Conservation (phyloP, 2,888 invertebrate genomes). For the Napeogenes sylphis region DNA sequence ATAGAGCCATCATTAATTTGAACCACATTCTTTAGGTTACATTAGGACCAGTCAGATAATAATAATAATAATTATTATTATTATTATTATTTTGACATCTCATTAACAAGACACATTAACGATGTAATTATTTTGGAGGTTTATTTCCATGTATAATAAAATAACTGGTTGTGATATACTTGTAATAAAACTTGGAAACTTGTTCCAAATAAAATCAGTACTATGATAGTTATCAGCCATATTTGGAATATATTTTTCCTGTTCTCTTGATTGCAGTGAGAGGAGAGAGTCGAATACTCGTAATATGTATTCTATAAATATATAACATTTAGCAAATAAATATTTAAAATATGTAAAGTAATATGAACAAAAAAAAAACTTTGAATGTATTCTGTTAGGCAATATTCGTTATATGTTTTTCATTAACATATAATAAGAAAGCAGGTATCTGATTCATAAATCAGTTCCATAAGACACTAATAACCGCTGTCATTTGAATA, state of each 20-base stretch:
- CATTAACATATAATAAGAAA: constrained; percentile 2
- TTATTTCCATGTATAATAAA: constrained; percentile 29
- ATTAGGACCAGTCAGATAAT: neutral
- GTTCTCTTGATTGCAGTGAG: no score
- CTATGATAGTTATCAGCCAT: neutral
- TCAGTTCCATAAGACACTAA: constrained; percentile 31
- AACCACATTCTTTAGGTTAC: neutral
- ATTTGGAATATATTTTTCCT: no score
- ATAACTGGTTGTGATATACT: constrained; percentile 33
- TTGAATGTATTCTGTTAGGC: no score
- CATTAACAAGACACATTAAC: constrained; percentile 28
- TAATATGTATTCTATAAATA: no score
- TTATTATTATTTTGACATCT: constrained; percentile 20
- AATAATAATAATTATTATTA: constrained; percentile 5
- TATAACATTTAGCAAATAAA: no score
- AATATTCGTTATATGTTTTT: no score
- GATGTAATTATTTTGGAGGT: constrained; percentile 27
- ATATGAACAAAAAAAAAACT: no score
- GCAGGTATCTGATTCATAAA: constrained; percentile 17
- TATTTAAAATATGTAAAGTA: no score
- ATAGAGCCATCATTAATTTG: constrained; percentile 2
- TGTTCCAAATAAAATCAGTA: neutral
- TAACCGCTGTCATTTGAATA: constrained; percentile 52
- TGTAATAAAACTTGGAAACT: constrained; percentile 19
- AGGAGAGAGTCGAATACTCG: no score